A percentile compares a stretch with the other conserved stretches of the same genome.
These are phyloP conservation scores for Anneissia japonica DNA, from an alignment of 35 echinoderm and acorn worm species.

Conservation along the genomic window DNA sequence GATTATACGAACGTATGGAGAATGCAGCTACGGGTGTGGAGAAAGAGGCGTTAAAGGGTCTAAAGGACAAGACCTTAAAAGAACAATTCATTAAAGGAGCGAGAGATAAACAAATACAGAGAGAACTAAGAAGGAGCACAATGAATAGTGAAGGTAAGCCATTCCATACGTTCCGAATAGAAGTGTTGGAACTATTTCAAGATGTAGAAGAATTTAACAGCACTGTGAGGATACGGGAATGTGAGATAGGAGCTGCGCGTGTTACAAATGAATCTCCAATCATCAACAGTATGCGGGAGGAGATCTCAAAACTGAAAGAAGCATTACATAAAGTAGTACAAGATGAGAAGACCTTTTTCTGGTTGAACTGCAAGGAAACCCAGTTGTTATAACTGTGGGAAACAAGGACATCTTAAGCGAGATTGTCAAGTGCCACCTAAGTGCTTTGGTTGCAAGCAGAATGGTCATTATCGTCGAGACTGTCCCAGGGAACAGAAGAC, in stretches of 20 bases:
- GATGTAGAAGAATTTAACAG: neutral
- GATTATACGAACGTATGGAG: too few relatives aligned
- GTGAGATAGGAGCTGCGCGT: too few relatives aligned
- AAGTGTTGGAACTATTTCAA: neutral
- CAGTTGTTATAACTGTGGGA: neutral
- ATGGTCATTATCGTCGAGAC: neutral
- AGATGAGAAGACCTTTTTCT: too few relatives aligned
- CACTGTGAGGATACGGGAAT: neutral
- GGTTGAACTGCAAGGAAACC: too few relatives aligned
- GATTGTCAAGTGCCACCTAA: neutral
- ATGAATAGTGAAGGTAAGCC: neutral
- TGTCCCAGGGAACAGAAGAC: neutral
- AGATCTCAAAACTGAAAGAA: neutral
- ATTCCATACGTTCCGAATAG: neutral
- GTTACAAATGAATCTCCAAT: too few relatives aligned
- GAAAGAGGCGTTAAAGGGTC: neutral
- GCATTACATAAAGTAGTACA: neutral
- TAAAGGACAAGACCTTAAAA: neutral
- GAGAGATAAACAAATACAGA: slow-evolving; percentile 7
- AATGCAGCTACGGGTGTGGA: too few relatives aligned
- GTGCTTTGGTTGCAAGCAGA: neutral
- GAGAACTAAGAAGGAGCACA: neutral
- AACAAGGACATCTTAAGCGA: neutral
- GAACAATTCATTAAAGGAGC: slow-evolving; percentile 4
- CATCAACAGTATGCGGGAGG: neutral